Evolutionary conservation across 1,140 invertebrate genomes (phyloP), one percentile per base, ranked within the genome.

Genomic region (Drosophila parvula): DNA sequence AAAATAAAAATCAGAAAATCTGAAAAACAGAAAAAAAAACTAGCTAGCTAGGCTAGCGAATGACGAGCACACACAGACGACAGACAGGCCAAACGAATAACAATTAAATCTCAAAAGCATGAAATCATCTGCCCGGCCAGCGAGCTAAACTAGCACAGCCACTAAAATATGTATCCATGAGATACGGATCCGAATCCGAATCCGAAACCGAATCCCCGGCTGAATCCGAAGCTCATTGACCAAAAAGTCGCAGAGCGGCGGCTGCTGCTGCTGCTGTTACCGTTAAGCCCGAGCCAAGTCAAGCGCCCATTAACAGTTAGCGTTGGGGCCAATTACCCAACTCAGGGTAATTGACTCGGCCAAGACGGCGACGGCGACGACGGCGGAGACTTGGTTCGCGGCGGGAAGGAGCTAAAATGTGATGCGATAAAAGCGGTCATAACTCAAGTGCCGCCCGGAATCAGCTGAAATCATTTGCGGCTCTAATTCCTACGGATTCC

Each of bases 21-120:
- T 14, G 44, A 48, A 48, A n/a, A n/a, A n/a, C n/a, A n/a, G n/a
- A n/a, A 47, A 47, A 45, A 45, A n/a, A 45, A 62, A 44, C 30
- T 22, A 70, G 14, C 38, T 36, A 67, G 47, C 61, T 51, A 79
- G 32, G 41, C 48, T 45, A 57, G 40, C 60, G 77, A 67, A 63
- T 59, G 70, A 82, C 81, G 77, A 73, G 44, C 75, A 65, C 60
- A 61, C 68, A 59, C 60, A 48, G 70, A 69, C 65, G 67, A 58
- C 70, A 58, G 67, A 58, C 70, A 58, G 60, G 71, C 65, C 69
- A 67, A 88, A 83, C 88, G 83, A 88, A 88, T 88, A 88, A 88
- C 83, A 88, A 88, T 88, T 89, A 88, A 88, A 88, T 88, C 83
- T 88, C 51, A 89, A 89, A 84, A 88, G 84, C 84, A 88, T 88